Evolutionary conservation across 2,797 vertebrate genomes (phyloP), one percentile per base, ranked within the genome.

Genomic region (Microhierax caerulescens): DNA sequence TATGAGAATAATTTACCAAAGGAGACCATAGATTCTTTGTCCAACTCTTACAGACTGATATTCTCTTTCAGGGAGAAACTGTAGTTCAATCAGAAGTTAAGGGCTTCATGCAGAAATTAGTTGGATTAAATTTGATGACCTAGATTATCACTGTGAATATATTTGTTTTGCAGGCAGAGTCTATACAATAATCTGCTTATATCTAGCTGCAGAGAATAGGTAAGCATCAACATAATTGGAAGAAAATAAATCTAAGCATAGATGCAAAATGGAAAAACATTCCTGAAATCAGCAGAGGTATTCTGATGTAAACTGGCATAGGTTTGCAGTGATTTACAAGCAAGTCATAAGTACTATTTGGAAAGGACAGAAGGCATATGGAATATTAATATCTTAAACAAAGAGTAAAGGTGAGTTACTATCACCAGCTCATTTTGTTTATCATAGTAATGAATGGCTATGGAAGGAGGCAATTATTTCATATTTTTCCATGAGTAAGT

Each of bases 91-190:
- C 56, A 79, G 63, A 92, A 76, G 70, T 74, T 85, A 69, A 9
- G 11, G 32, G 14, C 39, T 85, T 88, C 63, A 50, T 56, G 25
- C 28, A 90, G 48, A 82, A 94, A 95, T 88, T 78, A 45, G 70
- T 3, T 79, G 45, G 76, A 88, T 96, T 95, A 88, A 97, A 94
- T 82, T 0, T 86, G 63, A 77, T 96, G 88, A 69, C 88, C 60
- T 88, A 95, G 81, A 92, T 95, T 93, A 93, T 69, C 43, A 60
- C 24, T 67, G 59, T 59, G 60, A 90, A 93, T 95, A 10, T 90
- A 76, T 82, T 79, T 95, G 56, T 88, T 93, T 92, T 95, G 88
- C 63, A 88, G 90, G 67, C 65, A 84, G 30, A 88, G 51, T 69
- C 73, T 47, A 30, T 4, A 1, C 23, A 82, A 84, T 95, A 90